These are phyloP conservation scores for Mustela lutreola DNA, from an alignment of 2,113 vertebrate genomes.

Conservation along the genomic window DNA sequence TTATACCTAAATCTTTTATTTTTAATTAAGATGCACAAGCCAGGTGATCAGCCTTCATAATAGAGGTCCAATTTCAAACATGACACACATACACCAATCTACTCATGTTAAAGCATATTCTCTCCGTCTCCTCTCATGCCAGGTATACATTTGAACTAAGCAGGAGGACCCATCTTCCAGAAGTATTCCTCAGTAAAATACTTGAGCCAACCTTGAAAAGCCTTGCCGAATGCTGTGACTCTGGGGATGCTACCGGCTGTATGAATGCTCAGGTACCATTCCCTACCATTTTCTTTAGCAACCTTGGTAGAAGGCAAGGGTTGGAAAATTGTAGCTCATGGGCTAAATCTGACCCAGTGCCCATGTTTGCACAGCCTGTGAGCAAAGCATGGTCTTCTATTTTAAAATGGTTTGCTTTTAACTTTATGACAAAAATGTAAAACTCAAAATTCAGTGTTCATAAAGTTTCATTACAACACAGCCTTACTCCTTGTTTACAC, in stretches of 20 bases:
- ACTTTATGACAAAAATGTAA: slow-evolving; percentile 1
- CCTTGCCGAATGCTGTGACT: slow-evolving; percentile 79
- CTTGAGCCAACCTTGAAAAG: background rate
- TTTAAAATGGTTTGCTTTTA: background rate
- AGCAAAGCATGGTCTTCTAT: background rate
- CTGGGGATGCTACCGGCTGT: slow-evolving; percentile 70
- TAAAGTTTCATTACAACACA: background rate
- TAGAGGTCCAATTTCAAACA: background rate
- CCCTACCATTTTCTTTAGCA: background rate
- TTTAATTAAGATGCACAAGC: background rate
- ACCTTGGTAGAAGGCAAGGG: background rate
- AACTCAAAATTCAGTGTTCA: background rate
- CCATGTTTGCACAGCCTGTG: background rate
- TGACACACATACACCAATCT: background rate
- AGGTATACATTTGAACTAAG: slow-evolving; percentile 86
- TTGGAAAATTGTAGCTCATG: background rate
- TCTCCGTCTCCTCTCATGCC: background rate
- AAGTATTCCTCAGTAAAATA: slow-evolving; percentile 81
- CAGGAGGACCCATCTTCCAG: slow-evolving; percentile 80
- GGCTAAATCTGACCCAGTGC: background rate
- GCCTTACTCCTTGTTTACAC: background rate
- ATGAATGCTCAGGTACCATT: slow-evolving; percentile 79
- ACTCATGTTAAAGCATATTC: background rate
- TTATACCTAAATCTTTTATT: slow-evolving; percentile 35
- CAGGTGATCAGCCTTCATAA: background rate